Percentiles rank a stretch among this genome's conserved stretches.
Evolutionary conservation across 2,797 vertebrate genomes (phyloP).

Genomic region (Crotalus adamanteus): DNA sequence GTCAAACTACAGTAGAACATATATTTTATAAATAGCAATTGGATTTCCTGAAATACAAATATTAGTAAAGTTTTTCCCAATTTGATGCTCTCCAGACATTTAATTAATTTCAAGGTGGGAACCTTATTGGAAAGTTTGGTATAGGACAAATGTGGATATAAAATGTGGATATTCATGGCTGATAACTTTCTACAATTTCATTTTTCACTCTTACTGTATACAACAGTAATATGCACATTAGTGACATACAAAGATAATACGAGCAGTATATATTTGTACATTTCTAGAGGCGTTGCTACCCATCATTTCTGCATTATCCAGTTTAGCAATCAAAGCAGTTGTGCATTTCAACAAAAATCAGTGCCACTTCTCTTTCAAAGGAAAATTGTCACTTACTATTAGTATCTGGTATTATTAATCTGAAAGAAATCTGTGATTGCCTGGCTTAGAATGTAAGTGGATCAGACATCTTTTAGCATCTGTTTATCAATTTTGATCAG

Average conservation of each 20-base stretch:
- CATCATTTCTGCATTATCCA: not conserved
- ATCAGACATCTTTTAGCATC: not conserved
- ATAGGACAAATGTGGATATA: not conserved
- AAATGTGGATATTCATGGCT: slow-evolving; percentile 4
- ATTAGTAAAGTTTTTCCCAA: not conserved
- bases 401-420: slow-evolving; percentile 36
- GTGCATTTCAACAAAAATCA: fast-evolving
- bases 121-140: not conserved
- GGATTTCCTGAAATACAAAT: not conserved
- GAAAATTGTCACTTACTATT: not conserved
- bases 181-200: slow-evolving; percentile 8
- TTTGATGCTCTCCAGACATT: not conserved
- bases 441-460: not conserved
- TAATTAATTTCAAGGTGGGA: not conserved
- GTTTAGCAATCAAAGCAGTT: fast-evolving
- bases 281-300: not conserved
- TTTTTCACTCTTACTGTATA: not conserved
- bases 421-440: slow-evolving; percentile 10
- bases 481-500: not conserved
- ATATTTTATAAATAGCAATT: not conserved
- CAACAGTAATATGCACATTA: not conserved
- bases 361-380: not conserved
- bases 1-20: not conserved
- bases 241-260: not conserved
- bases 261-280: not conserved